A percentile compares a stretch with the other conserved stretches of the same genome.
These are phyloP conservation scores for Daboia siamensis DNA, from an alignment of 2,113 vertebrate genomes.

Conservation along the genomic window DNA sequence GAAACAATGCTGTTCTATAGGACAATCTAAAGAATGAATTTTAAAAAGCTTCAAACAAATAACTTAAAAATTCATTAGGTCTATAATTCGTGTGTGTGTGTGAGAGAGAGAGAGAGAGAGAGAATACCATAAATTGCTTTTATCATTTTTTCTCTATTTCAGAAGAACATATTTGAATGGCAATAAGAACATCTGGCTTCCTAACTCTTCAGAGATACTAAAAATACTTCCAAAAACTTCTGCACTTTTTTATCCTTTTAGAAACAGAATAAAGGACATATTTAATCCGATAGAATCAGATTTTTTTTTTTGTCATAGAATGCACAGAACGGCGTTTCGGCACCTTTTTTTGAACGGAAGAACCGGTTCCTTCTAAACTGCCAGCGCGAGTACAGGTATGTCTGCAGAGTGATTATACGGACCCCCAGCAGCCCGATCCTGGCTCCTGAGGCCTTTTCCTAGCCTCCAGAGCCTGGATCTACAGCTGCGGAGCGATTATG, in stretches of 20 bases:
- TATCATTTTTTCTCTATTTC: background rate
- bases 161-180: background rate
- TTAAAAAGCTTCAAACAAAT: background rate
- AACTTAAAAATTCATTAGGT: background rate
- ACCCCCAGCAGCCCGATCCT: too few relatives aligned
- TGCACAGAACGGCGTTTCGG: too few relatives aligned
- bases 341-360: too few relatives aligned
- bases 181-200: background rate
- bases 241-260: background rate
- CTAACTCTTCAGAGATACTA: background rate
- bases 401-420: too few relatives aligned
- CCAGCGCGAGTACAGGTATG: too few relatives aligned
- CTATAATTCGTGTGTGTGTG: background rate
- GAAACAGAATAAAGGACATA: background rate
- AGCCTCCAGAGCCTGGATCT: too few relatives aligned
- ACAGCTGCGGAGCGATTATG: too few relatives aligned
- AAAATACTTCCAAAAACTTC: background rate
- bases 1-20: too few relatives aligned
- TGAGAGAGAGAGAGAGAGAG: too few relatives aligned
- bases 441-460: too few relatives aligned
- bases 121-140: background rate
- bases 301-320: too few relatives aligned
- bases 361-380: too few relatives aligned
- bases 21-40: background rate
- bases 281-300: background rate